Evolutionary conservation across 2,888 invertebrate genomes (phyloP).

Genomic region (Synanthedon tipuliformis): DNA sequence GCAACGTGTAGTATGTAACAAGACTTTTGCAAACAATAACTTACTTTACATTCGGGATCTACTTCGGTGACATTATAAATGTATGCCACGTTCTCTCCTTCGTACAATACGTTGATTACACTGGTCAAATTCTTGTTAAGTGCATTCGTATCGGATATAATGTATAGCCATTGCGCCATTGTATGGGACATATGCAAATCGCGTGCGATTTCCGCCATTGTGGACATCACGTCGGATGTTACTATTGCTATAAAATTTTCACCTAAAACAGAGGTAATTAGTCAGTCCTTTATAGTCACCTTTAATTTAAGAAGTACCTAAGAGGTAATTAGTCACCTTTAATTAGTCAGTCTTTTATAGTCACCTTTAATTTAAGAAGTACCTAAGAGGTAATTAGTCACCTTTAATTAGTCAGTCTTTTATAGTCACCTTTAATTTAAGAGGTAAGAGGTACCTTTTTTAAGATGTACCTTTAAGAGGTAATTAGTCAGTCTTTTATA

Average conservation of each 20-base stretch:
- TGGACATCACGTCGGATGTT: constrained; percentile 70
- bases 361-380: too few relatives aligned
- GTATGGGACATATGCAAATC: constrained; percentile 76
- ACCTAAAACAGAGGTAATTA: constrained; percentile 27
- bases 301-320: too few relatives aligned
- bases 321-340: too few relatives aligned
- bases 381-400: too few relatives aligned
- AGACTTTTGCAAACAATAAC: neutral
- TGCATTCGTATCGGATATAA: constrained; percentile 73
- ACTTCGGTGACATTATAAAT: constrained; percentile 75
- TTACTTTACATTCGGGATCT: constrained; percentile 65
- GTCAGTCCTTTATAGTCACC: too few relatives aligned
- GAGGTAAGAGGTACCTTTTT: too few relatives aligned
- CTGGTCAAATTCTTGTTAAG: constrained; percentile 62
- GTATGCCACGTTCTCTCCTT: constrained; percentile 86
- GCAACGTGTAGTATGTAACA: neutral
- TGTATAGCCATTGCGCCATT: constrained; percentile 84
- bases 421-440: too few relatives aligned
- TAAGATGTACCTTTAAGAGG: too few relatives aligned
- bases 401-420: too few relatives aligned
- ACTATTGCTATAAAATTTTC: constrained; percentile 74
- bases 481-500: too few relatives aligned
- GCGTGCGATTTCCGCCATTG: constrained; percentile 77
- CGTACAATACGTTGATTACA: constrained; percentile 71
- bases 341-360: too few relatives aligned